Evolutionary conservation across 1,140 invertebrate genomes (phyloP).

Genomic region (Hycleus cichorii): DNA sequence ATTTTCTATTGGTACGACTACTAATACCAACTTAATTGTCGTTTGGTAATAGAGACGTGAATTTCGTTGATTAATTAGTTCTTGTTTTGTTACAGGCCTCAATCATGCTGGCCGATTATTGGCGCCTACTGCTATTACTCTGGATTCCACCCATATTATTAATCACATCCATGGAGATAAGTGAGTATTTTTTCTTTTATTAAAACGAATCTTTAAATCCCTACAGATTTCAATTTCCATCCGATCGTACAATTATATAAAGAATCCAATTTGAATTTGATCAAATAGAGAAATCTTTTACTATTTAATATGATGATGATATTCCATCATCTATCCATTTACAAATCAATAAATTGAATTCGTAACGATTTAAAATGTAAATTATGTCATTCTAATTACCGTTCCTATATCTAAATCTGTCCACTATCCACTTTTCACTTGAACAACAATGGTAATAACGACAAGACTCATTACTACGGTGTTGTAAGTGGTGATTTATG

Average conservation of each 20-base stretch:
- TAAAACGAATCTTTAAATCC: neutral
- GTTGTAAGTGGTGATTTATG: no score
- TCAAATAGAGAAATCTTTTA: no score
- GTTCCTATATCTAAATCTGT: neutral
- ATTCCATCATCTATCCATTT: no score
- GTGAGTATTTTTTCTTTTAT: slow-evolving; percentile 16
- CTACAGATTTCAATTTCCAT: neutral
- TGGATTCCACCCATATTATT: slow-evolving; percentile 27
- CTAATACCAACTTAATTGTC: no score
- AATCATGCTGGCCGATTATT: slow-evolving; percentile 24
- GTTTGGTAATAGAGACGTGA: neutral
- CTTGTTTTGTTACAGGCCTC: slow-evolving; percentile 19
- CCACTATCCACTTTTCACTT: no score
- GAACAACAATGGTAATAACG: no score
- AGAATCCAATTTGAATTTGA: no score
- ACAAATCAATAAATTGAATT: no score
- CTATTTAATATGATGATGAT: no score
- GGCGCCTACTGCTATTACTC: slow-evolving; percentile 22
- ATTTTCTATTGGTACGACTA: no score
- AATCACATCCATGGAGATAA: slow-evolving; percentile 25
- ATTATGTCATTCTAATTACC: neutral
- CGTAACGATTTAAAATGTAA: neutral
- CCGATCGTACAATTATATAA: neutral
- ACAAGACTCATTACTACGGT: no score
- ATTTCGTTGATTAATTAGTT: neutral